Evolutionary conservation across 2,113 vertebrate species (phyloP).

Genomic region (Thinocorus orbignyianus): DNA sequence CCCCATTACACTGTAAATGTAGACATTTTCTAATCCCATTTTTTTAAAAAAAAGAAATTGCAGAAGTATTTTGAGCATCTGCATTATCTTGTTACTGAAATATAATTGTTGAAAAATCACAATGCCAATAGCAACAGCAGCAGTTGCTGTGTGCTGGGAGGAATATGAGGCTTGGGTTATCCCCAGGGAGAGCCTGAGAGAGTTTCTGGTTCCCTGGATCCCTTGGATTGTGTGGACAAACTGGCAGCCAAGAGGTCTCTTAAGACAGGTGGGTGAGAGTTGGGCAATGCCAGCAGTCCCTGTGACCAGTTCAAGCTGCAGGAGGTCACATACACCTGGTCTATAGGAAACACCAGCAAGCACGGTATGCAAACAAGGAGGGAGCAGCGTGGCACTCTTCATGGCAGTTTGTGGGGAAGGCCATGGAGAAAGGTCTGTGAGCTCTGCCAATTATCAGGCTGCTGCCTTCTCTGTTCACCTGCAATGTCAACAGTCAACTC

Average conservation of each 20-base stretch:
- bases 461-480: background rate
- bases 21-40: background rate
- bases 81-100: background rate
- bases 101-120: background rate
- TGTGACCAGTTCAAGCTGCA: background rate
- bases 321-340: background rate
- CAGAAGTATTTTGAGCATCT: background rate
- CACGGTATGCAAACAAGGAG: background rate
- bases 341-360: background rate
- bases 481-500: accelerated
- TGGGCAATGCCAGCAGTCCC: background rate
- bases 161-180: accelerated
- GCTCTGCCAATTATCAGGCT: accelerated
- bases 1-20: background rate
- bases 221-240: background rate
- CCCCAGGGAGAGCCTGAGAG: background rate
- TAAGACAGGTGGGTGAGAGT: background rate
- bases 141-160: background rate
- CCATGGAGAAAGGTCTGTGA: background rate
- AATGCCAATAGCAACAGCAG: background rate
- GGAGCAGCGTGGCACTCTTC: accelerated
- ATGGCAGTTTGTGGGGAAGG: accelerated
- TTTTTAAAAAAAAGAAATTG: background rate
- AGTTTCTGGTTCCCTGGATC: background rate
- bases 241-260: background rate